Evolutionary conservation across 1,140 invertebrate genomes (phyloP).

Genomic region (Aphelinus certus): DNA sequence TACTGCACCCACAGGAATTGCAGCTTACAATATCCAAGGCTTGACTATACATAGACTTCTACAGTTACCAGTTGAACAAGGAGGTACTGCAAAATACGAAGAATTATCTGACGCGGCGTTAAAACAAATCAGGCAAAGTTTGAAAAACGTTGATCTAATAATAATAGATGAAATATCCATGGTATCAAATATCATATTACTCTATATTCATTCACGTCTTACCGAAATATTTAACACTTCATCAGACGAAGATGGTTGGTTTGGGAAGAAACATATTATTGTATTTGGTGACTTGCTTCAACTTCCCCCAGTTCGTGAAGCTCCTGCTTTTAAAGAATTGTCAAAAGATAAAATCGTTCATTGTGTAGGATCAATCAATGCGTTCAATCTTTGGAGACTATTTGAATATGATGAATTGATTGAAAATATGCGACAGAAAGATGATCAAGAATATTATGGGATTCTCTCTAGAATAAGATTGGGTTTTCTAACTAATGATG

Average conservation of each 20-base stretch:
- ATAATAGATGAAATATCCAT: constrained; percentile 56
- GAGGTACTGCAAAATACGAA: constrained; percentile 41
- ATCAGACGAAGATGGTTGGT: constrained; percentile 45
- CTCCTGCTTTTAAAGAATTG: constrained; percentile 45
- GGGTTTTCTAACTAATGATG: constrained; percentile 44
- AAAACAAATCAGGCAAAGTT: constrained; percentile 43
- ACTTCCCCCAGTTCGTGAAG: constrained; percentile 49
- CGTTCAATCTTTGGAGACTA: constrained; percentile 45
- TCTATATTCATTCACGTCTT: constrained; percentile 48
- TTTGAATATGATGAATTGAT: constrained; percentile 47
- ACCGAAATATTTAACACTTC: constrained; percentile 50
- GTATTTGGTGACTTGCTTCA: constrained; percentile 52
- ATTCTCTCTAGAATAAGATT: constrained; percentile 37
- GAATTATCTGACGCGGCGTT: constrained; percentile 44
- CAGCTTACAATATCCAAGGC: constrained; percentile 48
- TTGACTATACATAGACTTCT: constrained; percentile 46
- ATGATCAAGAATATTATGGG: constrained; percentile 31
- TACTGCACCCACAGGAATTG: constrained; percentile 47
- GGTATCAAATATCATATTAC: constrained; percentile 52
- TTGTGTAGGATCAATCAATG: constrained; percentile 39
- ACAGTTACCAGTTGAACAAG: constrained; percentile 47
- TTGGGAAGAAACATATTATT: constrained; percentile 45
- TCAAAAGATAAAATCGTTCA: constrained; percentile 42
- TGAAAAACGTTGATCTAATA: constrained; percentile 48
- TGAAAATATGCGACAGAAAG: constrained; percentile 49